Evolutionary conservation across 2,797 vertebrate species (phyloP).

Genomic region (Crenuchus spilurus): DNA sequence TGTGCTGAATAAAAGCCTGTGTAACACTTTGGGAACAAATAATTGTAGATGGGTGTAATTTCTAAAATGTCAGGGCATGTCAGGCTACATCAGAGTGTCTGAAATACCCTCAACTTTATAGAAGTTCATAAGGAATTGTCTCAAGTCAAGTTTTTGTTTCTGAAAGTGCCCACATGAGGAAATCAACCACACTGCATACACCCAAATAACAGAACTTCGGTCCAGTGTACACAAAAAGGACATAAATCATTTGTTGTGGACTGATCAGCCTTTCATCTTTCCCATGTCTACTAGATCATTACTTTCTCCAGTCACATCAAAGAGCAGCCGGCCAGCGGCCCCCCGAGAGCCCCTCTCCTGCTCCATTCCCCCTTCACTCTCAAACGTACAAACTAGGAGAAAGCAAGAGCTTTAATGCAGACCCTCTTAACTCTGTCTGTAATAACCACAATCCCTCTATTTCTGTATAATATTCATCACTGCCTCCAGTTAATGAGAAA

Average conservation of each 20-base stretch:
- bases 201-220: not conserved
- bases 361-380: conserved; percentile 30
- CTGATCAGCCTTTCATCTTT: conserved; percentile 16
- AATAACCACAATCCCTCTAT: conserved; percentile 19
- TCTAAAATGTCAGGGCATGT: no score
- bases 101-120: no score
- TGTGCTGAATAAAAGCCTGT: no score
- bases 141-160: not conserved
- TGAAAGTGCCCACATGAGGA: not conserved
- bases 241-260: not conserved
- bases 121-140: no score
- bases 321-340: not conserved
- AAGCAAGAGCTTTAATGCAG: conserved; percentile 10
- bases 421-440: conserved; percentile 10
- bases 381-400: not conserved
- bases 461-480: conserved; percentile 44
- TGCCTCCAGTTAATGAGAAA: conserved; percentile 50
- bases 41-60: no score
- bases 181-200: not conserved
- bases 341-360: not conserved
- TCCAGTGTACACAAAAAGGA: not conserved
- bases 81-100: no score
- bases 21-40: no score
- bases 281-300: not conserved
- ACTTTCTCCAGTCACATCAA: not conserved